A percentile compares a stretch with the other conserved stretches of the same genome.
Evolutionary conservation across 2,797 vertebrate species (phyloP).

Genomic region (Ciconia nigra): DNA sequence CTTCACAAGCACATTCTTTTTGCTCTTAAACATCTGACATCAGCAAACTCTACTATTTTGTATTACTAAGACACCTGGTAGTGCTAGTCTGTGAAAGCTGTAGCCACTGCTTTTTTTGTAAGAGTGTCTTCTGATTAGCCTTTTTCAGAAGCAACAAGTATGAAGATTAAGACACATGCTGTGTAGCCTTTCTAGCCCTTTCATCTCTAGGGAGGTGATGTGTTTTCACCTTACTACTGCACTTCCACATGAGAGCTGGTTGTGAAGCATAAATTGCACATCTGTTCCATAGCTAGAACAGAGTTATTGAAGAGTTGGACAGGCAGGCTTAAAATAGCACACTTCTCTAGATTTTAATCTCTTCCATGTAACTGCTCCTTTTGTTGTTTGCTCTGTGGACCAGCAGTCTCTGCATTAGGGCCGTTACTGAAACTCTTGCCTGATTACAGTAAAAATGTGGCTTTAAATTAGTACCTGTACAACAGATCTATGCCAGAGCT

Average conservation of each 20-base stretch:
- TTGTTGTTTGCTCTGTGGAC: background rate
- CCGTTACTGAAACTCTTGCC: constrained; percentile 8
- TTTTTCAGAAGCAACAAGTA: background rate
- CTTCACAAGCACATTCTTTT: background rate
- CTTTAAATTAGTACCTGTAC: constrained; percentile 6
- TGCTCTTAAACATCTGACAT: background rate
- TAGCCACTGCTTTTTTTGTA: background rate
- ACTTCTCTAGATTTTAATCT: background rate
- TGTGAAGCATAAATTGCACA: background rate
- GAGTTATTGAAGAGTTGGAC: background rate
- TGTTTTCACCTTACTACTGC: background rate
- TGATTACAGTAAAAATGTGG: constrained; percentile 11
- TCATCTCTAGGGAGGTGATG: background rate
- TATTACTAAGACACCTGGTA: background rate
- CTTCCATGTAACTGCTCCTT: constrained; percentile 7
- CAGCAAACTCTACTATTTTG: background rate
- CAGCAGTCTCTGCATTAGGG: background rate
- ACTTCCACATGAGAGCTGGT: background rate
- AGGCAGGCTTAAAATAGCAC: background rate
- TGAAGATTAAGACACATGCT: background rate
- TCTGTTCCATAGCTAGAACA: background rate
- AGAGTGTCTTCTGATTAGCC: background rate
- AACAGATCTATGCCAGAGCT: constrained; percentile 21
- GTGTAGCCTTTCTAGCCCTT: background rate
- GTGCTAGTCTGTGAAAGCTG: background rate